Conservation (phyloP, 2,888 invertebrate genomes). For the Halocaridina rubra region DNA sequence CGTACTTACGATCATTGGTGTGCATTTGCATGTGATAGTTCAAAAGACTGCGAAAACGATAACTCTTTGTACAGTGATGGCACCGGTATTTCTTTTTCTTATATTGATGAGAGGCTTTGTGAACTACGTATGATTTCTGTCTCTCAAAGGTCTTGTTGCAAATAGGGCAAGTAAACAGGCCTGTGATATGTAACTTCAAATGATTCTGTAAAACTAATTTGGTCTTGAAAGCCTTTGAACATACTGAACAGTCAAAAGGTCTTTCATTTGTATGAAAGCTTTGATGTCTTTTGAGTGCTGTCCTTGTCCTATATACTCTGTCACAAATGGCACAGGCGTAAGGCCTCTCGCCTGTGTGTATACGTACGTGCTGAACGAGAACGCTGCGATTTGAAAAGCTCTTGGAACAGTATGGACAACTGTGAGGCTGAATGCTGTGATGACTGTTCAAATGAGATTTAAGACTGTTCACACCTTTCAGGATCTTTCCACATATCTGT, state of each 20-base stretch:
- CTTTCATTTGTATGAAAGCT: conserved; percentile 29
- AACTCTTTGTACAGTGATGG: conserved; percentile 42
- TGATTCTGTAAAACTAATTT: conserved; percentile 50
- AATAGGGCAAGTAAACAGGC: conserved; percentile 35
- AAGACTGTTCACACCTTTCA: conserved; percentile 39
- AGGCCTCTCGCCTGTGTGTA: conserved; percentile 57
- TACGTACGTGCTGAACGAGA: conserved; percentile 44
- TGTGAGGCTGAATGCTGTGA: conserved; percentile 42
- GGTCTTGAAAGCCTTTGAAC: conserved; percentile 55
- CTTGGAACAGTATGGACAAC: conserved; percentile 39
- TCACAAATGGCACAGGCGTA: conserved; percentile 36
- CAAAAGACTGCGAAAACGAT: conserved; percentile 38
- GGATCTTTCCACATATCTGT: conserved; percentile 57
- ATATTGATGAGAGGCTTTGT: conserved; percentile 41
- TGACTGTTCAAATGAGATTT: conserved; percentile 53
- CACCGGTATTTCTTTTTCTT: conserved; percentile 31
- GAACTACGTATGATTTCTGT: conserved; percentile 38
- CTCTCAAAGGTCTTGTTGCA: conserved; percentile 46
- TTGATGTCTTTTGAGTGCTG: conserved; percentile 29
- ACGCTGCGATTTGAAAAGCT: conserved; percentile 47
- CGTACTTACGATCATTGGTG: conserved; percentile 24
- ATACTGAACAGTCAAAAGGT: conserved; percentile 42
- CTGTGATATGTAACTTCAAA: conserved; percentile 48
- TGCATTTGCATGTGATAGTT: conserved; percentile 57
- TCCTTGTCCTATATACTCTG: conserved; percentile 34